These are phyloP conservation scores for Schrankia costaestrigalis DNA, from an alignment of 2,888 invertebrate genomes.

Conservation along the genomic window DNA sequence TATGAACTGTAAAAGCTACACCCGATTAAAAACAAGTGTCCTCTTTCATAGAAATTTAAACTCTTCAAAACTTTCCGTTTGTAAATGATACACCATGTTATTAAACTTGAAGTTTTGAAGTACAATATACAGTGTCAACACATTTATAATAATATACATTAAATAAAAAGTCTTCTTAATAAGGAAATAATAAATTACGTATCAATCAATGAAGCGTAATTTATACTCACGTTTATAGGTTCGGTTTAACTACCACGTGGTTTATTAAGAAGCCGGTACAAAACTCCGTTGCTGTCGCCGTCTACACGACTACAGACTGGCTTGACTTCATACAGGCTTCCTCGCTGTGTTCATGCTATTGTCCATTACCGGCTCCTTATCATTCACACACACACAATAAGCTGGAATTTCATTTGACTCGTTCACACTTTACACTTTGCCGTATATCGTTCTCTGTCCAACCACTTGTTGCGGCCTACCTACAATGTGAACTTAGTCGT, in stretches of 20 bases:
- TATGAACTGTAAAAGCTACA: too few species aligned
- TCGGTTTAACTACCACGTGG: constrained; percentile 67
- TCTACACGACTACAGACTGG: constrained; percentile 67
- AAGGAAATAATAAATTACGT: constrained; percentile 13
- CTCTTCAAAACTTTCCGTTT: too few species aligned
- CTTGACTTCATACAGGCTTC: too few species aligned
- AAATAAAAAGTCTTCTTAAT: too few species aligned
- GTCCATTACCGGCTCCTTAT: constrained; percentile 36
- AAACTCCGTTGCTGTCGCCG: constrained; percentile 61
- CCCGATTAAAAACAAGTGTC: too few species aligned
- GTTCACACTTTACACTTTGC: constrained; percentile 22
- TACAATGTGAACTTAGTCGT: constrained; percentile 20
- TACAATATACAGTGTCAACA: too few species aligned
- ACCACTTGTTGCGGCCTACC: constrained; percentile 27
- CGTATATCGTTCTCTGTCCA: constrained; percentile 29
- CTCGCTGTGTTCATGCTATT: too few species aligned
- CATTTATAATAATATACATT: too few species aligned
- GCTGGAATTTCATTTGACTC: constrained; percentile 30
- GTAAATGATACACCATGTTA: too few species aligned
- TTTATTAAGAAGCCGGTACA: constrained; percentile 35
- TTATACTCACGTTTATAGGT: constrained; percentile 63
- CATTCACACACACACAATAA: constrained; percentile 32
- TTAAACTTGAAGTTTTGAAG: too few species aligned
- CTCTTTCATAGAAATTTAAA: too few species aligned
- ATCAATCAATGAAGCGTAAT: constrained; percentile 25